These are phyloP conservation scores for Vesta saturnalis DNA, from an alignment of 2,888 invertebrate genomes.

Conservation along the genomic window DNA sequence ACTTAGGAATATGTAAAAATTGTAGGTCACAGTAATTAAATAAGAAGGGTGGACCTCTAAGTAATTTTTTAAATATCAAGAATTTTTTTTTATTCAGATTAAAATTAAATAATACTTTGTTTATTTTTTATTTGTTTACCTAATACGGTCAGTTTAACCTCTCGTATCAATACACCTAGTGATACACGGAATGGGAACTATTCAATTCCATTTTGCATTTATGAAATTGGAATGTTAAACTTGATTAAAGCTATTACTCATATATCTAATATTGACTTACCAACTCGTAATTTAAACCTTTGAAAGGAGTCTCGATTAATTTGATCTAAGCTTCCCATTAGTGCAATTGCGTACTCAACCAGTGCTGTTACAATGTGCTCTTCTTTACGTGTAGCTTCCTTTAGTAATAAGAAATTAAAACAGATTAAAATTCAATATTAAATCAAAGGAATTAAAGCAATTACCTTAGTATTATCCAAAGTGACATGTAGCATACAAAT, in stretches of 20 bases:
- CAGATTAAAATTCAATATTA: constrained; percentile 2
- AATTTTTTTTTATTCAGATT: no score
- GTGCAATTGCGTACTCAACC: constrained; percentile 93
- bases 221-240: not conserved
- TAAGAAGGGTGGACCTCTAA: no score
- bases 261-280: constrained; percentile 63
- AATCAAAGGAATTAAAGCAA: not conserved
- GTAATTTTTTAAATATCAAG: no score
- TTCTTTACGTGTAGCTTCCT: constrained; percentile 81
- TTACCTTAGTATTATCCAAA: constrained; percentile 36
- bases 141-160: no score
- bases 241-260: not conserved
- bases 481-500: constrained; percentile 27
- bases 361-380: constrained; percentile 89
- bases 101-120: no score
- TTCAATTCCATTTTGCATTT: not conserved
- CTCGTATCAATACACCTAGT: no score
- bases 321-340: constrained; percentile 92
- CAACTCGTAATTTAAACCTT: constrained; percentile 93
- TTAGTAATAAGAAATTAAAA: constrained; percentile 43
- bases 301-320: constrained; percentile 98
- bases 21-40: no score
- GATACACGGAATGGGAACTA: no score
- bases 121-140: no score
- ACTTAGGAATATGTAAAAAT: no score